A percentile compares a stretch with the other conserved stretches of the same genome.
These are phyloP conservation scores for Timandra comae DNA, from an alignment of 2,888 invertebrate genomes.

Conservation along the genomic window DNA sequence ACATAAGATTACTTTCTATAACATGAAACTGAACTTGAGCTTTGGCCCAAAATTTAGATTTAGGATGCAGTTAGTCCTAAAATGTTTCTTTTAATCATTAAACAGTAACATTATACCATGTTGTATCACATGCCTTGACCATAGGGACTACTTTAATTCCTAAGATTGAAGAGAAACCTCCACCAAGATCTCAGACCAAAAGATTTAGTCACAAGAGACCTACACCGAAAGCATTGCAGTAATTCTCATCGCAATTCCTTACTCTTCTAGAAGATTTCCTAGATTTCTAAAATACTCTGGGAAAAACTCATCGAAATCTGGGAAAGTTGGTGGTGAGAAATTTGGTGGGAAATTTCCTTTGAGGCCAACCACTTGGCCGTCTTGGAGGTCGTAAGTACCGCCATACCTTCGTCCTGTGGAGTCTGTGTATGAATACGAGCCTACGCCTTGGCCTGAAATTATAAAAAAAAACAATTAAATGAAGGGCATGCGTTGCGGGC, in stretches of 20 bases:
- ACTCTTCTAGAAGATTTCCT: constrained; percentile 55
- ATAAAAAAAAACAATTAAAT: not conserved
- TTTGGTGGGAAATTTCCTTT: constrained; percentile 21
- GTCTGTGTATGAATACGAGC: constrained; percentile 54
- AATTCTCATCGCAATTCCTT: constrained; percentile 36
- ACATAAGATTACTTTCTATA: no score
- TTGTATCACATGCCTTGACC: no score
- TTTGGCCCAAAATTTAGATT: no score
- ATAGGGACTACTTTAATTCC: no score
- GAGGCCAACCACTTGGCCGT: constrained; percentile 34
- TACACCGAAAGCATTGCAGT: constrained; percentile 45
- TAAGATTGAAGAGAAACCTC: no score
- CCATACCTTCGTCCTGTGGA: constrained; percentile 61
- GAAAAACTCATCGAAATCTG: constrained; percentile 37
- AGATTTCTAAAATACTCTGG: constrained; percentile 57
- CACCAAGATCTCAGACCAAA: constrained; percentile 3
- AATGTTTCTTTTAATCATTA: no score
- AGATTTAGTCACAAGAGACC: constrained; percentile 13
- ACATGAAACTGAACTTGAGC: no score
- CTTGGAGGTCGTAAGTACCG: constrained; percentile 51
- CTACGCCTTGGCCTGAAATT: constrained; percentile 36
- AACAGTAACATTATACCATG: no score
- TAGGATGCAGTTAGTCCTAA: no score
- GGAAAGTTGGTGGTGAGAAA: constrained; percentile 15
- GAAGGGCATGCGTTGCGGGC: no score